Conservation (phyloP, 2,797 vertebrate genomes). For the Phataginus tetradactyla region DNA sequence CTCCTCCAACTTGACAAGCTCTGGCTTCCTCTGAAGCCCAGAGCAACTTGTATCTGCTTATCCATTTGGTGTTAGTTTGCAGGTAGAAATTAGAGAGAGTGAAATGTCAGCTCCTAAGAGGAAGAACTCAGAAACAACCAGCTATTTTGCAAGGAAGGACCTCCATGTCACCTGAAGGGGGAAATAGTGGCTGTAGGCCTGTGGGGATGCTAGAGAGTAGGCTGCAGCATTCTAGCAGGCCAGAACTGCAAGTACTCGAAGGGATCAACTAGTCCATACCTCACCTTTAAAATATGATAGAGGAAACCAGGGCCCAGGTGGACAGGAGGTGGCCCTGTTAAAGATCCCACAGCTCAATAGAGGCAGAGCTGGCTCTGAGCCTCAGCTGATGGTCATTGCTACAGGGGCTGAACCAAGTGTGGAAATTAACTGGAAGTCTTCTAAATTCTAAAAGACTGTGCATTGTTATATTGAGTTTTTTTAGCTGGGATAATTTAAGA, state of each 20-base stretch:
- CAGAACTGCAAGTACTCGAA: neutral
- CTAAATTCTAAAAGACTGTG: neutral
- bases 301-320: neutral
- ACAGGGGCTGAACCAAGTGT: neutral
- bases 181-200: neutral
- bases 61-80: neutral
- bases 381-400: neutral
- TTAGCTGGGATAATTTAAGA: neutral
- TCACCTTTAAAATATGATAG: constrained; percentile 7
- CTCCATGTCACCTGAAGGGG: neutral
- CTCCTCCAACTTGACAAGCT: neutral
- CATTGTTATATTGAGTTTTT: neutral
- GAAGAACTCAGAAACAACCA: neutral
- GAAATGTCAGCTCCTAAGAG: neutral
- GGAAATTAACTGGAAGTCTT: neutral
- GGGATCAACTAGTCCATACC: neutral
- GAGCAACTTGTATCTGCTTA: neutral
- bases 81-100: neutral
- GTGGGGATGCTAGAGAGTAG: neutral
- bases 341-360: neutral
- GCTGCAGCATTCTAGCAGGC: neutral
- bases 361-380: neutral
- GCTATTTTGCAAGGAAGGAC: neutral
- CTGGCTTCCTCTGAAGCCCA: neutral
- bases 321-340: neutral